Percentiles rank a stretch among this genome's conserved stretches.
These are phyloP conservation scores for Pentamera pediparva DNA, from an alignment of 53 echinoderm and acorn worm species.

Conservation along the genomic window DNA sequence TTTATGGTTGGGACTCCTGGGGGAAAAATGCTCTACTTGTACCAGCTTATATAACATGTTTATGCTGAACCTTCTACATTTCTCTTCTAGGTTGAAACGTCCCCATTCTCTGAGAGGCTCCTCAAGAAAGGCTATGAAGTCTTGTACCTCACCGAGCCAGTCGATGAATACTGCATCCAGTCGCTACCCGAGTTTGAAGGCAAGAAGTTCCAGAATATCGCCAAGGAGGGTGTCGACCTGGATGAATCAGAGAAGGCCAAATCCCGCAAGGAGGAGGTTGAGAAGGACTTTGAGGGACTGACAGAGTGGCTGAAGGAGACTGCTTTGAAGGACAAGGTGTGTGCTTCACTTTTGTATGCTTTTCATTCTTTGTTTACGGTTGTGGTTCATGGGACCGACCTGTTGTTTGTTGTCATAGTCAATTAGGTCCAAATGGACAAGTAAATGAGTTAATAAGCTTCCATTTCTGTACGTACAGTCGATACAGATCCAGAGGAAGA, in stretches of 20 bases:
- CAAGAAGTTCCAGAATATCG: conserved; percentile 99
- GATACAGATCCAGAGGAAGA: no score
- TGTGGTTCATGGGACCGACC: no score
- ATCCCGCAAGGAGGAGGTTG: conserved; percentile 68
- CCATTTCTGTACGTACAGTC: no score
- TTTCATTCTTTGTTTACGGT: no score
- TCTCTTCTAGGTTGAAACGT: conserved; percentile 83
- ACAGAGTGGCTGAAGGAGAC: conserved; percentile 86
- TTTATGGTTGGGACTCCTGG: no score
- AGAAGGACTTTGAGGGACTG: conserved; percentile 84
- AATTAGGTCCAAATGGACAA: no score
- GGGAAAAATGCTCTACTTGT: no score
- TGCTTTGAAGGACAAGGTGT: conserved; percentile 79
- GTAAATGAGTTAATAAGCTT: no score
- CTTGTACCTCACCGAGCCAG: conserved; percentile 88
- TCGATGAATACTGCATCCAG: conserved; percentile 99
- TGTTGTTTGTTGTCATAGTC: no score
- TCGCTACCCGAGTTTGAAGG: conserved; percentile 97
- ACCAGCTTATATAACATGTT: no score
- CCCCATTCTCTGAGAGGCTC: conserved; percentile 88
- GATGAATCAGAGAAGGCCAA: conserved; percentile 86
- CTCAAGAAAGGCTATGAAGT: conserved; percentile 95
- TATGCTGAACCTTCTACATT: no score
- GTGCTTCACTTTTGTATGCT: no score
- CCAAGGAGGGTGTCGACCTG: conserved; percentile 87